Evolutionary conservation across 2,888 invertebrate genomes (phyloP), one percentile per base, ranked within the genome.

Genomic region (Metalampra italica): DNA sequence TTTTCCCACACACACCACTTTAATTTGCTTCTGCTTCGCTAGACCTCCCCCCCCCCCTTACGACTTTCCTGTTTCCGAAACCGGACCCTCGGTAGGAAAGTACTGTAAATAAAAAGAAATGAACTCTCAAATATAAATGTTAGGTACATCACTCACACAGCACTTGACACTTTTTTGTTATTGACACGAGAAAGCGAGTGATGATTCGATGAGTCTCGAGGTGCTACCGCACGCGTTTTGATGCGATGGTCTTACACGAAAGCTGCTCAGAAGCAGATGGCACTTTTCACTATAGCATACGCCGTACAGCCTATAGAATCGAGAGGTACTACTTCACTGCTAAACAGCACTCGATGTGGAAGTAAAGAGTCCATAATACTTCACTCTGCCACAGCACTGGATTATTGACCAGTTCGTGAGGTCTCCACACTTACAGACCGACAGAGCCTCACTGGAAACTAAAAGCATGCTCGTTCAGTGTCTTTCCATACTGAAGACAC

Each of bases 1-100:
- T 49, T 36, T 30, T 45, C 37, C 43, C 47, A 37, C 13, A 41
- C 11, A 42, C 44, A 43, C 41, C 51, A 51, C 43, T 34, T 49
- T 49, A 7, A 43, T 52, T 55, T 50, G 52, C 39, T 68, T 71
- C 57, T 52, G 78, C 84, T 78, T 77, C 71, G 78, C 77, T 78
- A 80, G 46, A 44, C 66, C 65, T 70, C 68, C 75, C 64, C 76
- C 77, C 79, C 78, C 76, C 64, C 53, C 57, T 65, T 70, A 63
- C 82, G 80, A 84, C 90, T 90, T 90, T 89, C 90, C 90, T 88
- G 83, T 84, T 75, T 77, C 89, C 86, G 85, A 79, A 70, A 64
- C 86, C 83, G 88, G 86, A 80, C 71, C 82, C 86, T 84, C 79
- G 74, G 74, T 84, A 82, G 87, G 79, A 82, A 81, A 83, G 78